Percentiles rank a stretch among this genome's conserved stretches.
Evolutionary conservation across 2,888 invertebrate species (phyloP).

Genomic region (Latrodectus hesperus): DNA sequence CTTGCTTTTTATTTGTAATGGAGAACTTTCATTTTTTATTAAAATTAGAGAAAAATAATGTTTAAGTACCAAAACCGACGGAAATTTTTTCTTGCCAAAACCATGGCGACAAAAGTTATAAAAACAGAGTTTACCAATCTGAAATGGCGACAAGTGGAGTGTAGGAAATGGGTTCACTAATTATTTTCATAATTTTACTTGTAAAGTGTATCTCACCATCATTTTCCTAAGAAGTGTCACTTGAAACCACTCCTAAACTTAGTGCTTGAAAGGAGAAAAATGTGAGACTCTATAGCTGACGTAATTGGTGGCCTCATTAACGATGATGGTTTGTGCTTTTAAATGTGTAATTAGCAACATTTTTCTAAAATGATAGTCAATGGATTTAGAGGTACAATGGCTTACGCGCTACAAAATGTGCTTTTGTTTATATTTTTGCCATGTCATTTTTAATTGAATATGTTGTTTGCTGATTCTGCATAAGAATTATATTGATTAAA

Average conservation of each 20-base stretch:
- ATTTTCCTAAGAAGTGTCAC: slow-evolving; percentile 40
- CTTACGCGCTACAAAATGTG: no score
- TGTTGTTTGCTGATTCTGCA: no score
- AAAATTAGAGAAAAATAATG: no score
- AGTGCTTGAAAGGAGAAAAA: not conserved
- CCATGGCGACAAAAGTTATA: slow-evolving; percentile 9
- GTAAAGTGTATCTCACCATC: slow-evolving; percentile 38
- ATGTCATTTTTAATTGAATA: no score
- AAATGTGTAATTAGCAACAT: slow-evolving; percentile 58
- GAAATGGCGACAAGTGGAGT: slow-evolving; percentile 15
- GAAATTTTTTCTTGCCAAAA: not conserved
- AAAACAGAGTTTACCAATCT: slow-evolving; percentile 38
- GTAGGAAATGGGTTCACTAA: slow-evolving; percentile 43
- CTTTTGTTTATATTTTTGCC: no score
- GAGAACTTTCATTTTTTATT: no score
- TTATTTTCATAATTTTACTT: slow-evolving; percentile 57
- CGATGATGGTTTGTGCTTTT: slow-evolving; percentile 57
- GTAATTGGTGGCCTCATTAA: slow-evolving; percentile 63
- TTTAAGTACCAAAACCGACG: no score
- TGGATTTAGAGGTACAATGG: no score
- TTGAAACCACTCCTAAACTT: slow-evolving; percentile 35
- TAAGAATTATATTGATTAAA: no score
- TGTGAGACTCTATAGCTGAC: not conserved
- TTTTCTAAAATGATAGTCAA: slow-evolving; percentile 25
- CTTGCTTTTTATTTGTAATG: no score